These are phyloP conservation scores for Agonopterix subpropinquella DNA, from an alignment of 2,888 invertebrate species.

Conservation along the genomic window DNA sequence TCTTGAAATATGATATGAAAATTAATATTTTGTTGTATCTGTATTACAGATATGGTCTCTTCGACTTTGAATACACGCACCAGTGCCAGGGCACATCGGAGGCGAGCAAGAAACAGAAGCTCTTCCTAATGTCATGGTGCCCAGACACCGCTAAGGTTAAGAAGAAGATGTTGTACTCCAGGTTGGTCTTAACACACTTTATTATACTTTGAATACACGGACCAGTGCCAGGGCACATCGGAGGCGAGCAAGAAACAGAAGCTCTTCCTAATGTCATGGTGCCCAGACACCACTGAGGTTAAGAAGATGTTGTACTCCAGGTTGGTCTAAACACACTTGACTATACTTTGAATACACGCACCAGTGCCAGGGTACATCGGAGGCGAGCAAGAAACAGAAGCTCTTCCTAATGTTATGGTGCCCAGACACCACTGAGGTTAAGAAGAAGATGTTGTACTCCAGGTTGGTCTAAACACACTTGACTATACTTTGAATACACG, in stretches of 20 bases:
- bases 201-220: slow-evolving; percentile 88
- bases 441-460: slow-evolving; percentile 91
- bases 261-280: slow-evolving; percentile 98
- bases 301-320: slow-evolving; percentile 90
- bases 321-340: slow-evolving; percentile 28
- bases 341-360: slow-evolving; percentile 95
- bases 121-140: slow-evolving; percentile 99
- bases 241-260: slow-evolving; percentile 99
- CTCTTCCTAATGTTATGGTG: slow-evolving; percentile 99
- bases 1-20: neutral
- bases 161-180: slow-evolving; percentile 91
- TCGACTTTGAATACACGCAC: slow-evolving; percentile 98
- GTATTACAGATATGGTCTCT: slow-evolving; percentile 87
- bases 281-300: slow-evolving; percentile 97
- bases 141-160: slow-evolving; percentile 97
- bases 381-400: slow-evolving; percentile 98
- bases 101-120: slow-evolving; percentile 97
- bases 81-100: slow-evolving; percentile 98
- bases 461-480: slow-evolving; percentile 47
- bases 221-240: slow-evolving; percentile 97
- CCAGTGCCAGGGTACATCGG: slow-evolving; percentile 97
- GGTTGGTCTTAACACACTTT: slow-evolving; percentile 38
- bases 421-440: slow-evolving; percentile 96
- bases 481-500: slow-evolving; percentile 86
- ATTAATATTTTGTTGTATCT: neutral